Conservation (phyloP, 2,888 invertebrate genomes). For the Elysia crispata region DNA sequence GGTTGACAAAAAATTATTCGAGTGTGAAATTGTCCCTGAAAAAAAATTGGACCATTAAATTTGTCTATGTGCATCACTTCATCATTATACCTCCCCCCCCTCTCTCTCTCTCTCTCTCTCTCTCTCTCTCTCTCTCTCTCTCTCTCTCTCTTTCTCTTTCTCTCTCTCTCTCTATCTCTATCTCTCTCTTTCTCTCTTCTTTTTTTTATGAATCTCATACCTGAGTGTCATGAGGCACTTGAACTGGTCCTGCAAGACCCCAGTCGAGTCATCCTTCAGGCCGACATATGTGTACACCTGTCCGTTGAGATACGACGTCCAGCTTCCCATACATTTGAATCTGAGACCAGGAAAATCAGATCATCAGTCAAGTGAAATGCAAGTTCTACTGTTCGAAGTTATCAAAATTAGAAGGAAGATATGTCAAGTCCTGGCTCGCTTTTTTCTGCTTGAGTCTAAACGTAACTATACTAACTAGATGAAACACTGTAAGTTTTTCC, state of each 20-base stretch:
- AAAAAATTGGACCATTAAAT: no score
- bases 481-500: no score
- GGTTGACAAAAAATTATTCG: no score
- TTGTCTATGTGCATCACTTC: no score
- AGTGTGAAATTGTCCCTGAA: no score
- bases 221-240: slow-evolving; percentile 45
- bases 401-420: no score
- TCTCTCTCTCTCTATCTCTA: neutral
- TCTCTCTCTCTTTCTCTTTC: slow-evolving; percentile 14
- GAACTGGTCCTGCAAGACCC: slow-evolving; percentile 37
- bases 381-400: no score
- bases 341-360: neutral
- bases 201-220: no score
- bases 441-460: no score
- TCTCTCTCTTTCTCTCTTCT: neutral
- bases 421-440: no score
- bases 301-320: slow-evolving; percentile 37
- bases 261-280: slow-evolving; percentile 31
- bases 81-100: no score
- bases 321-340: slow-evolving; percentile 45
- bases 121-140: neutral
- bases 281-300: slow-evolving; percentile 41
- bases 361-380: neutral
- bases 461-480: no score
- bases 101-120: neutral